Percentiles rank a stretch among this genome's conserved stretches.
Evolutionary conservation across 1,140 invertebrate species (phyloP).

Genomic region (Vollenhovia emeryi): DNA sequence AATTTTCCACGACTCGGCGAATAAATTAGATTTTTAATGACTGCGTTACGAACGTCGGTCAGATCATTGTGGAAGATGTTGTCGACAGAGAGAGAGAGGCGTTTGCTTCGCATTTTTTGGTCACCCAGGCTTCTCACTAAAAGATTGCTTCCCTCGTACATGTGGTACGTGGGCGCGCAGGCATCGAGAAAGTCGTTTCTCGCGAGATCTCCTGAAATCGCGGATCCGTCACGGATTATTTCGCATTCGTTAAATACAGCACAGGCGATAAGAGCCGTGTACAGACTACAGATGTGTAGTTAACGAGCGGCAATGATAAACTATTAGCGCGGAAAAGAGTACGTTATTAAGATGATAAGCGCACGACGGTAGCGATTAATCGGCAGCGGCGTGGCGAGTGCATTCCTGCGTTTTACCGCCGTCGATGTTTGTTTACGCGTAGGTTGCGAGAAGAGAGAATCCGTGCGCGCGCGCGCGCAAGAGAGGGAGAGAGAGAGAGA

Average conservation of each 20-base stretch:
- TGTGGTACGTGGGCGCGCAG: too few relatives aligned
- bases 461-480: not conserved
- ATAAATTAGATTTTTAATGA: not conserved
- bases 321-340: not conserved
- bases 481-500: not conserved
- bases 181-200: not conserved
- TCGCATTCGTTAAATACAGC: not conserved
- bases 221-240: not conserved
- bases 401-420: slow-evolving; percentile 32
- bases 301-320: slow-evolving; percentile 25
- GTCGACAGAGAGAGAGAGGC: not conserved
- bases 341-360: slow-evolving; percentile 48
- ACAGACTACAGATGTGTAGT: not conserved
- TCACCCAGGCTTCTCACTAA: not conserved
- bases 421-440: slow-evolving; percentile 32
- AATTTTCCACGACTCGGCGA: not conserved
- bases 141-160: not conserved
- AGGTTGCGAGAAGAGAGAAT: slow-evolving; percentile 5
- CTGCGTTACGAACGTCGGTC: not conserved
- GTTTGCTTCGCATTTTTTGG: not conserved
- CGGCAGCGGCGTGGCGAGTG: slow-evolving; percentile 17
- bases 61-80: not conserved
- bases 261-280: not conserved
- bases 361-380: slow-evolving; percentile 5
- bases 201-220: not conserved